Conservation (phyloP, 2,888 invertebrate genomes). For the Rhimphoctona megacephalus region DNA sequence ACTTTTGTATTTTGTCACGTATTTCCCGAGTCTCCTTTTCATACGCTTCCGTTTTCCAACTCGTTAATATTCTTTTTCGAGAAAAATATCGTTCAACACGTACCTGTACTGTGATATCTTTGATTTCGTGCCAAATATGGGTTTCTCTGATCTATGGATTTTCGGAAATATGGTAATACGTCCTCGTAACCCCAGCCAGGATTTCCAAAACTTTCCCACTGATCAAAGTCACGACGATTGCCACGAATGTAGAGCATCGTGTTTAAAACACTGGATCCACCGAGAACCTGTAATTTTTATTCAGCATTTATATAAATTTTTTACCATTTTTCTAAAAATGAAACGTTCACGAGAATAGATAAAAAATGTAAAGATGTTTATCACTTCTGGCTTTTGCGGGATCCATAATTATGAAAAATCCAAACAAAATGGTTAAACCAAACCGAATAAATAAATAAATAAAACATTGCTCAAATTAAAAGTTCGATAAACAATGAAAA, state of each 20-base stretch:
- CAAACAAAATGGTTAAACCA: too few relatives aligned
- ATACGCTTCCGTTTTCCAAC: neutral
- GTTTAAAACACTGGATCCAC: slow-evolving; percentile 95
- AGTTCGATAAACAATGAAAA: too few relatives aligned
- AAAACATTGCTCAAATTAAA: too few relatives aligned
- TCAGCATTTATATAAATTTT: neutral
- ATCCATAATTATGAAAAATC: too few relatives aligned
- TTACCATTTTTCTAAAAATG: neutral
- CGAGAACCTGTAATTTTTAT: slow-evolving; percentile 86
- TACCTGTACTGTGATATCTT: slow-evolving; percentile 90
- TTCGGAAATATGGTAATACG: slow-evolving; percentile 93
- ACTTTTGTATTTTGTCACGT: neutral
- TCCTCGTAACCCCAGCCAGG: slow-evolving; percentile 95
- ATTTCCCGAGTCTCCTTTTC: slow-evolving; percentile 1
- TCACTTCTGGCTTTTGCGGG: too few relatives aligned
- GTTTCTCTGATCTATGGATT: slow-evolving; percentile 95
- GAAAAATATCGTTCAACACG: slow-evolving; percentile 40
- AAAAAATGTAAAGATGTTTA: neutral
- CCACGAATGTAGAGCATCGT: slow-evolving; percentile 97
- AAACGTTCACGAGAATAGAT: neutral
- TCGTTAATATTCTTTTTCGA: neutral
- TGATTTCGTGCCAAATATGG: slow-evolving; percentile 93
- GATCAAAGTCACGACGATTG: slow-evolving; percentile 93
- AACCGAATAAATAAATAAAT: too few relatives aligned
- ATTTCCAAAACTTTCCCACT: slow-evolving; percentile 94